Evolutionary conservation across 2,113 vertebrate genomes (phyloP), one percentile per base, ranked within the genome.

Genomic region (Oplegnathus fasciatus): DNA sequence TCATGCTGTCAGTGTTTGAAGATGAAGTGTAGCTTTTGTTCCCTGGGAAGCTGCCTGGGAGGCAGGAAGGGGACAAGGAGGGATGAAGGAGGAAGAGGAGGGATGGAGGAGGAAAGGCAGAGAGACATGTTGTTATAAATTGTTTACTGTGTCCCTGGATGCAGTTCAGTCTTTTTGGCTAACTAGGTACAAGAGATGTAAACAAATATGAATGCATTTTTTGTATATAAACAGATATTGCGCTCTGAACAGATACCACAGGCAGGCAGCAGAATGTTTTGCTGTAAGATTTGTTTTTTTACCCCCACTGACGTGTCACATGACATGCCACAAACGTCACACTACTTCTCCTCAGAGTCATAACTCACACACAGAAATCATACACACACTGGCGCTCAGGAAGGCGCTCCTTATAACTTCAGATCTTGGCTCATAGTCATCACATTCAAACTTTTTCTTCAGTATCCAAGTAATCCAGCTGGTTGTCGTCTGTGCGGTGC

Each of bases 1-100:
- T 92, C 90, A 75, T 71, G 52, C 68, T 78, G 85, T 91, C 90
- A 84, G 72, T 83, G 80, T 93, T 65, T 83, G 78, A 90, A 69
- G 83, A 92, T 48, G 70, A 87, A 82, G 71, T 52, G 73, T 58
- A 40, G 76, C 70, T 55, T 74, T 86, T 72, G 80, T 84, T 86
- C 44, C 73, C n/a, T 40, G 55, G 42, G 65, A 79, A 78, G 74
- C 32, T 69, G 75, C 42, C 69, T 82, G 64, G 18, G 30, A 78
- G 83, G 80, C 72, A 75, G 26, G 9, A 57, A 46, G 13, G 30
- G 60, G 72, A 14, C 65, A 30, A 28, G 46, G 42, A 30, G 57
- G 46, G 54, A 73, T 67, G 24, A 20, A 28, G 61, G 9, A 37
- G 0, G 37, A 26, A 30, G 20, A n/a, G 9, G 26, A 44, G 24